Percentiles rank a stretch among this genome's conserved stretches.
Conservation (phyloP, 2,797 vertebrate genomes). For the Clarias platycephalus region DNA sequence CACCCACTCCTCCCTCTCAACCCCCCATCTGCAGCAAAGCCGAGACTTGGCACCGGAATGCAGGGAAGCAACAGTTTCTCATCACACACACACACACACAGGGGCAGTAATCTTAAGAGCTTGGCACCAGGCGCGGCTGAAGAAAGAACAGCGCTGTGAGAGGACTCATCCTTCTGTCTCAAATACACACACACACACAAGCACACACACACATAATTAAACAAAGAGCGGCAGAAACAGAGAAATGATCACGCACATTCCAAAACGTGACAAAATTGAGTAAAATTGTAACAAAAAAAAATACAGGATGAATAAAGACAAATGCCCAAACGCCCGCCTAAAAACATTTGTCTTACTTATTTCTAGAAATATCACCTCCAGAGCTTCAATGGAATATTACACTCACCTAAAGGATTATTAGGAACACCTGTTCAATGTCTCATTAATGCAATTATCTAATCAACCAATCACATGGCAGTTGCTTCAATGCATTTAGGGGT, state of each 20-base stretch:
- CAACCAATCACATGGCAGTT: too few relatives aligned
- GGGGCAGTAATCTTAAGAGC: conserved; percentile 68
- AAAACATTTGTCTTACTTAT: too few relatives aligned
- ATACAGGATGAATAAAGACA: too few relatives aligned
- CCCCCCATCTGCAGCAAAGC: conserved; percentile 57
- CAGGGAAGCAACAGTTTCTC: conserved; percentile 77
- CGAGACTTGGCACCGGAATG: conserved; percentile 77
- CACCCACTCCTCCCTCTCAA: conserved; percentile 11
- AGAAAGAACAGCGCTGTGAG: conserved; percentile 73
- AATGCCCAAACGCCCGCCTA: fast-evolving
- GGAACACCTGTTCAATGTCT: too few relatives aligned
- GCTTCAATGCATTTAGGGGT: too few relatives aligned
- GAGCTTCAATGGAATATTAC: too few relatives aligned
- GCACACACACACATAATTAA: conserved; percentile 53
- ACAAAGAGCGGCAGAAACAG: conserved; percentile 50
- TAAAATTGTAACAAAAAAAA: neutral
- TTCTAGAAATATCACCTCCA: too few relatives aligned
- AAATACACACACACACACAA: conserved; percentile 8
- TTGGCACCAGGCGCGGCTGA: conserved; percentile 70
- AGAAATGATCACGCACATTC: conserved; percentile 26
- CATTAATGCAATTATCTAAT: too few relatives aligned
- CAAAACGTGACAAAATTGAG: neutral
- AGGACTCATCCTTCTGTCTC: conserved; percentile 48
- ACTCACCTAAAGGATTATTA: too few relatives aligned
- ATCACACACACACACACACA: conserved; percentile 63